Evolutionary conservation across 2,113 vertebrate genomes (phyloP).

Genomic region (Trematomus loennbergii): DNA sequence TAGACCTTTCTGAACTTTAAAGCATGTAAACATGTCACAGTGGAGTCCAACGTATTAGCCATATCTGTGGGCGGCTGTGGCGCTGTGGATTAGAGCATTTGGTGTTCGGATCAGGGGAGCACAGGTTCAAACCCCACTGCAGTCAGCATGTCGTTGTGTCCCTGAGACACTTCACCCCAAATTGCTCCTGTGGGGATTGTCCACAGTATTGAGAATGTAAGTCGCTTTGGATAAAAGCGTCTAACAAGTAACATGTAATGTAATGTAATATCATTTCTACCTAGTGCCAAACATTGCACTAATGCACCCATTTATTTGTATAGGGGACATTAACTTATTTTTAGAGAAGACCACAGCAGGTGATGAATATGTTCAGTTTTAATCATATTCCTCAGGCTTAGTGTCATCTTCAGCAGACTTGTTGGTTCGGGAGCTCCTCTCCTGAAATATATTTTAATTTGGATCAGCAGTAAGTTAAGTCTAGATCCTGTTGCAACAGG

Average conservation of each 20-base stretch:
- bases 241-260: too few species aligned
- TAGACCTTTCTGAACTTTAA: too few species aligned
- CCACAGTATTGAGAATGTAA: too few species aligned
- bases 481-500: conserved; percentile 24
- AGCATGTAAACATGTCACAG: too few species aligned
- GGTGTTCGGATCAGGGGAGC: too few species aligned
- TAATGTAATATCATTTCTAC: background rate
- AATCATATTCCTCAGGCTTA: background rate
- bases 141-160: too few species aligned
- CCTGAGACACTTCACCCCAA: too few species aligned
- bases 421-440: conserved; percentile 27
- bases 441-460: conserved; percentile 31
- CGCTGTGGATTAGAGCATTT: too few species aligned
- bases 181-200: too few species aligned
- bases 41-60: background rate
- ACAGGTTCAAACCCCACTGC: too few species aligned
- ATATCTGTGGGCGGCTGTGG: too few species aligned
- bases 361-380: background rate
- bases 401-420: conserved; percentile 1
- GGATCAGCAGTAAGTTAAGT: conserved; percentile 15
- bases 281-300: conserved; percentile 12
- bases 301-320: conserved; percentile 14
- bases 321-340: conserved; percentile 22
- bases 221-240: too few species aligned
- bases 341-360: conserved; percentile 17